Base-by-base conservation (phyloP, 1,140 invertebrate species). In the Nasonia longicornis region DNA sequence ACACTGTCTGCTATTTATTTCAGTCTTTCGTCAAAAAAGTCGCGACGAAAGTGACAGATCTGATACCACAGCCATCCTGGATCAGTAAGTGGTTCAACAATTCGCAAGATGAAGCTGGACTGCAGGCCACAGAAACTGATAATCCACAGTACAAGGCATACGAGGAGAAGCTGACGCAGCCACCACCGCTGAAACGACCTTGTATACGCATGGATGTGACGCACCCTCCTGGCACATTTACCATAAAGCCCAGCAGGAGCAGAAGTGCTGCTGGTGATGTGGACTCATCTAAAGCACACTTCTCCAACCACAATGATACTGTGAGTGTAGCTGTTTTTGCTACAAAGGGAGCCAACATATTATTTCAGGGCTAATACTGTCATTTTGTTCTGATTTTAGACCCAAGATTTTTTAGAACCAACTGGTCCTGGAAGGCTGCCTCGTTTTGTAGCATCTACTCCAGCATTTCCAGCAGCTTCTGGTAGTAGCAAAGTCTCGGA, bases 21-120 rank as follows among this genome's bases (percentile, higher is more conserved):
- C 85, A 91, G 91, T 91, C 90, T n/a, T 90, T 91, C 80, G 89
- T 91, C 16, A 91, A 88, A 85, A 91, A 91, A 85, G 86, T 91
- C 38, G 88, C 91, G 11, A 89, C 87, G 58, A 91, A 89, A 85
- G 86, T 91, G 42, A 89, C 89, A 70, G 90, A 90, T 82, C 79
- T 91, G 38, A 90, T 91, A 84, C 89, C 89, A 38, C 89, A 89
- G 76, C 83, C 84, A 75, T 91, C 87, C 0, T 91, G 90, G 89
- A 89, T 90, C 58, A 90, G 88, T 81, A 91, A 90, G 79, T 90
- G 88, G 90, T 90, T 91, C 66, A 90, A 90, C 79, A 86, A 84
- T 31, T 88, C 89, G 14, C 87, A 89, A 84, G 85, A 86, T 76
- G 85, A 87, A 74, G 85, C 82, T 8, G 83, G 86, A 45, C 38